phyloP scores from a whole-genome alignment of 2,797 vertebrate species.

The Trachops cirrhosus region DNA sequence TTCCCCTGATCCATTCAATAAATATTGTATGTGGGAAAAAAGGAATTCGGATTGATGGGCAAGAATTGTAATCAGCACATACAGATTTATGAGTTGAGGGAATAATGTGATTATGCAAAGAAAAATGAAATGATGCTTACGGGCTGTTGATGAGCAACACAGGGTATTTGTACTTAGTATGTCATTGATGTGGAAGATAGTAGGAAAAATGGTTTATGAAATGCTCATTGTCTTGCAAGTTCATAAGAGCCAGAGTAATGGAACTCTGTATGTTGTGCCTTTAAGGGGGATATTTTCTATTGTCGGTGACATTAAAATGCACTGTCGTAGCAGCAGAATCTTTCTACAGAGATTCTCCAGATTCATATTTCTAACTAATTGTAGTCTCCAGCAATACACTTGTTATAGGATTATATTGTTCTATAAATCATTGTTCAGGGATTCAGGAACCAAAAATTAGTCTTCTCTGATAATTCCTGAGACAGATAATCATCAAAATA shows the following conservation, averaged over 20 bases:
- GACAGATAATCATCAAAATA: not conserved
- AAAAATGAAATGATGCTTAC: constrained; percentile 77
- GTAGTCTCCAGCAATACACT: not conserved
- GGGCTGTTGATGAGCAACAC: constrained; percentile 76
- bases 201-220: constrained; percentile 39
- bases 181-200: constrained; percentile 44
- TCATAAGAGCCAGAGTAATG: not conserved
- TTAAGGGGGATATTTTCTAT: not conserved
- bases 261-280: not conserved
- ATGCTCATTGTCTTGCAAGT: constrained; percentile 11
- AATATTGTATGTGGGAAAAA: constrained; percentile 70
- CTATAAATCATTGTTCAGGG: constrained; percentile 9
- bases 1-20: constrained; percentile 83
- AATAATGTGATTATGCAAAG: constrained; percentile 76
- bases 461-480: not conserved
- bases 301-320: not conserved
- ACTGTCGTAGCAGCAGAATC: not conserved
- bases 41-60: constrained; percentile 70
- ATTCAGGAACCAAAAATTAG: not conserved
- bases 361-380: not conserved
- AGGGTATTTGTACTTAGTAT: constrained; percentile 75
- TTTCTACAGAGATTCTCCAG: not conserved
- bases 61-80: constrained; percentile 48
- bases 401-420: not conserved
- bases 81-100: constrained; percentile 79